Conservation (phyloP, 2,888 invertebrate genomes). For the Oscheius myriophilus region DNA sequence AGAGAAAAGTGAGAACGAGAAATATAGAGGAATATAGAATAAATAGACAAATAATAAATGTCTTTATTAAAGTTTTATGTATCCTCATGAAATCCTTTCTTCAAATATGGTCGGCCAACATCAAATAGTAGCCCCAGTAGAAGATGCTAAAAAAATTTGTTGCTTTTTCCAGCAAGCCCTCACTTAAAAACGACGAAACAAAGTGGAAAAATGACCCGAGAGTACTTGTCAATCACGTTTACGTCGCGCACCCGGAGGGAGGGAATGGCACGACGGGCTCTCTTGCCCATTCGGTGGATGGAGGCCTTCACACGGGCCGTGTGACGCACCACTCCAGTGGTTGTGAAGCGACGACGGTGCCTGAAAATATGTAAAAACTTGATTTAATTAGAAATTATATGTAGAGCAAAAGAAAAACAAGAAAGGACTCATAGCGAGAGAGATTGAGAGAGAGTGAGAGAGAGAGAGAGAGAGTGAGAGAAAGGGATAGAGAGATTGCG, state of each 20-base stretch:
- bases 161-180: slow-evolving; percentile 77
- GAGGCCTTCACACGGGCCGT: slow-evolving; percentile 49
- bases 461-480: no score
- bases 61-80: no score
- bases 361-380: slow-evolving; percentile 14
- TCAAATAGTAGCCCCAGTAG: slow-evolving; percentile 63
- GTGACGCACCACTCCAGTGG: slow-evolving; percentile 36
- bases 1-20: no score
- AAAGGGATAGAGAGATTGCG: no score
- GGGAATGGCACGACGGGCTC: slow-evolving; percentile 51
- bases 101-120: slow-evolving; percentile 20
- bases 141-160: slow-evolving; percentile 47
- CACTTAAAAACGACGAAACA: slow-evolving; percentile 93
- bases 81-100: no score
- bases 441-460: no score
- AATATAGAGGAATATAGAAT: no score
- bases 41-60: no score
- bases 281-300: slow-evolving; percentile 36
- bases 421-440: no score
- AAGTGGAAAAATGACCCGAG: slow-evolving; percentile 91
- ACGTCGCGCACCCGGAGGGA: slow-evolving; percentile 82
- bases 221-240: slow-evolving; percentile 96
- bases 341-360: slow-evolving; percentile 40
- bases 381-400: neutral
- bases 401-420: no score